Evolutionary conservation across 2,113 vertebrate species (phyloP), one percentile per base, ranked within the genome.

Genomic region (Bos javanicus): DNA sequence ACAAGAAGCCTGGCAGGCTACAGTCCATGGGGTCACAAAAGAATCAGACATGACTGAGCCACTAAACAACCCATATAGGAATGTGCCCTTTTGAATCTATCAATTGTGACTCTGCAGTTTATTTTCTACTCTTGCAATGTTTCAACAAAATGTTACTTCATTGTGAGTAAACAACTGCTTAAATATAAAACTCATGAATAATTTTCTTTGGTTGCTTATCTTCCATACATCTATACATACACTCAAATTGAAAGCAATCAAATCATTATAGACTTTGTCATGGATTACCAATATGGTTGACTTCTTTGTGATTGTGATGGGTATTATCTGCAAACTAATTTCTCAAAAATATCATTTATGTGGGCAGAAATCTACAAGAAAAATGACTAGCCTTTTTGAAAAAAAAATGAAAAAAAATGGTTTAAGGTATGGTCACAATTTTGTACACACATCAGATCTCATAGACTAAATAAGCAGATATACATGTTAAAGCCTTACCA

Each of bases 91-190:
- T 88, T 36, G 83, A 87, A 90, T 93, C 97, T 94, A 71, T 26
- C 0, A 84, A 0, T 76, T 28, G 16, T 74, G 1, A 36, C 6
- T 71, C 5, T 17, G 28, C 6, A 28, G 46, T 86, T 97, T 50
- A 10, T 67, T 82, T 95, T 21, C 23, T 57, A 30, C 15, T 84
- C 19, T 90, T 88, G 86, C 8, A 94, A 74, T 33, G 7, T 90
- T 85, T 92, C 6, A 64, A 48, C 85, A 91, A 97, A 98, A 86
- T 28, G 46, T 71, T 59, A 6, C 9, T 91, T 96, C 76, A 19
- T 1, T 50, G 83, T 57, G 7, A 21, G 43, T 50, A 96, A 95
- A 26, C 25, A 64, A 12, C 8, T 91, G 4, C 19, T 88, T 23
- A 87, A 23, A 71, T 59, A 46, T 83, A 95, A 78, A 23, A 28